These are phyloP conservation scores for human (Homo sapiens) DNA, from an alignment of 2,113 vertebrate species.

Conservation along the genomic window GRCh38 chr3:143189501-143190000, in stretches of 20 bases:
- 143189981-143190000: too few species aligned
- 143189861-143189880: accelerated
- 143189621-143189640: neutral
- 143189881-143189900: neutral
- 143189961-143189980: neutral
- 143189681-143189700: neutral
- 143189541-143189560: constrained; percentile 47
- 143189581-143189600: constrained; percentile 8
- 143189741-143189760: neutral
- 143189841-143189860: neutral
- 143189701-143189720: neutral
- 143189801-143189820: neutral
- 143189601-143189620: neutral
- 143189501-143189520: constrained; percentile 69
- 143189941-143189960: neutral
- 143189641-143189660: neutral
- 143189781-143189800: neutral
- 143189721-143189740: neutral
- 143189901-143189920: neutral
- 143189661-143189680: neutral
- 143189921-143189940: neutral
- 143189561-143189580: constrained; percentile 54
- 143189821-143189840: neutral
- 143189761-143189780: constrained; percentile 5
- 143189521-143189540: constrained; percentile 59